These are phyloP conservation scores for Zonotrichia leucophrys DNA, from an alignment of 2,113 vertebrate species.

Conservation along the genomic window DNA sequence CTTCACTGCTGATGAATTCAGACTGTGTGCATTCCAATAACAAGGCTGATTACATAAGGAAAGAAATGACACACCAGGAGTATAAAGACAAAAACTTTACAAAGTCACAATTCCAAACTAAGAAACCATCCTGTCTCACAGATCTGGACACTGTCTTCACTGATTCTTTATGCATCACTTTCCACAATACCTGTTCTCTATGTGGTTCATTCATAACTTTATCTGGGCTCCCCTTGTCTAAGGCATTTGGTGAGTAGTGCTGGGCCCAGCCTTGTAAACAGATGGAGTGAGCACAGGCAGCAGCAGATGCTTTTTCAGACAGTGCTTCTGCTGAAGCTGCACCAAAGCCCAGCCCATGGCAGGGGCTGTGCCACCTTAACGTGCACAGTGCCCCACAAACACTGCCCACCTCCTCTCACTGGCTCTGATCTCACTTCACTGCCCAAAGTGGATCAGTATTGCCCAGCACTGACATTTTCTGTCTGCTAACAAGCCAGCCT, in stretches of 20 bases:
- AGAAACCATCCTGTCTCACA: background rate
- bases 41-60: background rate
- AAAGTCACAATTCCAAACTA: background rate
- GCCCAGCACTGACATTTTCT: background rate
- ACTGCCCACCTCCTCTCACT: background rate
- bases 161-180: background rate
- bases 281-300: background rate
- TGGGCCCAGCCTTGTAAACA: background rate
- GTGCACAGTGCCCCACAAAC: background rate
- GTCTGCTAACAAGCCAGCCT: background rate
- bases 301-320: constrained; percentile 34
- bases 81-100: background rate
- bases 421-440: background rate
- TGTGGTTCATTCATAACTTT: background rate
- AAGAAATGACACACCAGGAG: background rate
- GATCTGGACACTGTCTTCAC: background rate
- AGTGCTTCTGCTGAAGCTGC: background rate
- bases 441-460: background rate
- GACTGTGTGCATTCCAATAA: background rate
- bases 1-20: background rate
- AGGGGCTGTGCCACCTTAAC: background rate
- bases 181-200: background rate
- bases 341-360: background rate
- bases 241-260: background rate
- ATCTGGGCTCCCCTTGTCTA: background rate